Base-by-base conservation (phyloP, 1,140 invertebrate species). In the Hetaerina americana region DNA sequence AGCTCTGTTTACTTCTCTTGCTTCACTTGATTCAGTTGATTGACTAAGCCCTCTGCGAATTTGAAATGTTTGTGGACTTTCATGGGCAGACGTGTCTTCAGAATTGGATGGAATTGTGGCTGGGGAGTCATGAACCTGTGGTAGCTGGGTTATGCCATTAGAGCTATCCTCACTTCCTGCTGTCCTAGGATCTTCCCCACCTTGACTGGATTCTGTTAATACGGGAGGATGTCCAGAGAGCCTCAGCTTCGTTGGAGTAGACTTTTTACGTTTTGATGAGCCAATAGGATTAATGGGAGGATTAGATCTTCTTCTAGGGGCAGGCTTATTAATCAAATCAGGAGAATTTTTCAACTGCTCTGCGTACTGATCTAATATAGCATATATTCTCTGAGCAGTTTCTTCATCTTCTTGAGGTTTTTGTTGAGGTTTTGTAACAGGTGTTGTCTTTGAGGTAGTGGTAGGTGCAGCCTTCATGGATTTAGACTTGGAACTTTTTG, bases 331-430 rank as follows among this genome's bases (percentile, higher is more conserved):
- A 77, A 92, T 92, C 22, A 89, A 76, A 78, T 92, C 90, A 0
- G 90, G 90, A 5, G 89, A 91, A 78, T 92, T 92, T 71, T 90
- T 82, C 31, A 92, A 80, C 76, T 92, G 90, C 76, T 92, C 90
- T 57, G 90, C 89, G 79, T 93, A 93, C 76, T 91, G 88, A 1
- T 90, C 90, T 24, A 93, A 78, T 76, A 93, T 93, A 70, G 90
- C 90, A 72, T 92, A 87, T 72, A 93, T 92, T 70, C 90, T 83
- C 77, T 92, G 90, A 0, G 89, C 90, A 0, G 90, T 92, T 77
- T 92, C 89, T 78, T 92, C 90, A 77, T 92, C 90, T 80, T 92
- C 91, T 75, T 90, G 85, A 1, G 90, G 88, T 78, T 92, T 92
- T 75, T 90, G 90, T 72, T 86, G 83, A 0, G 89, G 87, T 71